Evolutionary conservation across 2,888 invertebrate species (phyloP), one percentile per base, ranked within the genome.

Genomic region (Macrophya annulata): DNA sequence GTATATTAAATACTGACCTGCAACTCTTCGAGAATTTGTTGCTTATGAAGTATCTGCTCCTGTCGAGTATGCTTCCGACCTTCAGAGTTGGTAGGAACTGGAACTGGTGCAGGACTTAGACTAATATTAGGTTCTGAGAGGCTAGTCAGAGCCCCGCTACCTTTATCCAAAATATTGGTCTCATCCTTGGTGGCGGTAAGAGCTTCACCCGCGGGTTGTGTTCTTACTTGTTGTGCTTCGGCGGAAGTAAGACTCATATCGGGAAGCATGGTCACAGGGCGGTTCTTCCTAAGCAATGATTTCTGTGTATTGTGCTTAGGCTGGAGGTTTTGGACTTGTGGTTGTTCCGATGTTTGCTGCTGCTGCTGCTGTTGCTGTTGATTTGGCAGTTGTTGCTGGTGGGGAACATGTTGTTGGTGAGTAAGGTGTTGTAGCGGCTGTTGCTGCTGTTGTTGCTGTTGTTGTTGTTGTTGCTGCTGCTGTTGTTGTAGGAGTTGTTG

Each of bases 1-100:
- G 68, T 55, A 40, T 2, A 17, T 68, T 59, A 21, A 79, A 17
- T 25, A 65, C 45, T 45, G 87, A 93, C 93, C 91, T 93, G 91
- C 68, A 93, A 86, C 92, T 97, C 96, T 90, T 96, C 96, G 51
- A 96, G 94, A 89, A 97, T 96, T 90, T 96, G 96, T 92, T 96
- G 96, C 90, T 96, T 96, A 89, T 96, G 95, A 84, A 95, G 94
- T 87, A 96, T 95, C 89, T 96, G 96, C 88, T 96, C 96, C 89
- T 96, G 95, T 86, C 93, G 91, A 85, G 92, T 88, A 85, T 88
- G 91, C 85, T 92, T 93, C 51, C 91, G 90, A 82, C 89, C 90
- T 81, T 93, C 92, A 25, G 90, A 88, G 62, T 88, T 89, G 81
- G 89, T 90, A 72, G 87, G 86, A 84, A 84, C 86, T 84, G 79